phyloP scores from a whole-genome alignment of 2,888 invertebrate genomes.

The Seira ritae region DNA sequence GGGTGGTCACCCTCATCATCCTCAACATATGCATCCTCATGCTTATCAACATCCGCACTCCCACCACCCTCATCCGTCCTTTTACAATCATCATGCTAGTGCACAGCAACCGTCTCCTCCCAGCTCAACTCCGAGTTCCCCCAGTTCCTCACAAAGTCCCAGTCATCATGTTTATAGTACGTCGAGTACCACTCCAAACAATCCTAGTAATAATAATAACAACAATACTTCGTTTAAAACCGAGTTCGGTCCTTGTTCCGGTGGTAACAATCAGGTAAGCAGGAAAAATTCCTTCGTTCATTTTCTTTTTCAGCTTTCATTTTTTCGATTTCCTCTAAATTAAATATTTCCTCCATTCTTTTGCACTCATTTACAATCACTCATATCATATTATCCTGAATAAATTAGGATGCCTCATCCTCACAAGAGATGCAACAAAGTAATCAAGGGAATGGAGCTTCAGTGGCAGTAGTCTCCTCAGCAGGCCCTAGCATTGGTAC shows the following conservation, averaged over 20 bases:
- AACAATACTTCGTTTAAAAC: conserved; percentile 68
- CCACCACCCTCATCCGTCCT: conserved; percentile 66
- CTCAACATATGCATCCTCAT: conserved; percentile 59
- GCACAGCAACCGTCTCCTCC: conserved; percentile 71
- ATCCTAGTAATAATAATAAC: conserved; percentile 56
- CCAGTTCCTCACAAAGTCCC: conserved; percentile 68
- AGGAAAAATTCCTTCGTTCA: not conserved
- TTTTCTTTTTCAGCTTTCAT: not conserved
- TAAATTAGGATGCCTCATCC: conserved; percentile 67
- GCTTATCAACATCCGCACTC: conserved; percentile 47
- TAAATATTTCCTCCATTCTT: not conserved
- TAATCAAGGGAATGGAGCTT: conserved; percentile 61
- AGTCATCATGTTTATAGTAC: conserved; percentile 66
- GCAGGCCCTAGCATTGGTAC: conserved; percentile 67
- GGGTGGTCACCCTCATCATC: conserved; percentile 64
- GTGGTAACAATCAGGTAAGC: conserved; percentile 71
- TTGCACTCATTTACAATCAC: not conserved
- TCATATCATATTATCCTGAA: too few species aligned
- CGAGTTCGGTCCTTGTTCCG: conserved; percentile 73
- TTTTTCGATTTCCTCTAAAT: not conserved
- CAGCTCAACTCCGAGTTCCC: conserved; percentile 72
- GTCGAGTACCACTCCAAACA: conserved; percentile 51
- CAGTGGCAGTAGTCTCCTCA: conserved; percentile 66
- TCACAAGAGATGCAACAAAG: conserved; percentile 69
- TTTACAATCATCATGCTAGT: conserved; percentile 69